These are phyloP conservation scores for Spondyliosoma cantharus DNA, from an alignment of 2,797 vertebrate species.

Conservation along the genomic window DNA sequence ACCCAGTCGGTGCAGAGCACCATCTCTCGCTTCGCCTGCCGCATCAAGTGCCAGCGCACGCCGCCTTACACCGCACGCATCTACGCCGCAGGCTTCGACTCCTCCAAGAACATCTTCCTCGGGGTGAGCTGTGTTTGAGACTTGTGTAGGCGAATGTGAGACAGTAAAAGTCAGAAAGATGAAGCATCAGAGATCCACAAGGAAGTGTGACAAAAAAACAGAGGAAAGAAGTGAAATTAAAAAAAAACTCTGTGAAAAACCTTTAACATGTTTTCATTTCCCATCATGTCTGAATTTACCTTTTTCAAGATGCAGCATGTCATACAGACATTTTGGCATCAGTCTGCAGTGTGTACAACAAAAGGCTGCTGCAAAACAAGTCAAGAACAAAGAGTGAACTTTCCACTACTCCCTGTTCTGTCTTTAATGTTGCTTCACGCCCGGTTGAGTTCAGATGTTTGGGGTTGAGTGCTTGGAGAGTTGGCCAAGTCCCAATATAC, in stretches of 20 bases:
- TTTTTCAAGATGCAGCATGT: not conserved
- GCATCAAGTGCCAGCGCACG: constrained; percentile 96
- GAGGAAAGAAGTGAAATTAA: not conserved
- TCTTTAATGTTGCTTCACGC: not conserved
- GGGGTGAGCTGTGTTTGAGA: constrained; percentile 87
- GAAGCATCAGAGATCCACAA: not conserved
- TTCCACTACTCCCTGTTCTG: not conserved
- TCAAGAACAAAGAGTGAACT: not conserved
- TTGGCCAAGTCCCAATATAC: not conserved
- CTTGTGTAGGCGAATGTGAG: not conserved
- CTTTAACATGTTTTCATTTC: not conserved
- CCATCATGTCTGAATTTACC: not conserved
- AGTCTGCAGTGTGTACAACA: not conserved
- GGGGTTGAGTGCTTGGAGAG: not conserved
- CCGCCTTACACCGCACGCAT: constrained; percentile 96
- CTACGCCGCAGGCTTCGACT: constrained; percentile 98
- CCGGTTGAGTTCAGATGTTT: constrained; percentile 4
- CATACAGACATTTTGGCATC: not conserved
- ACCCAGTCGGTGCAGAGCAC: constrained; percentile 98
- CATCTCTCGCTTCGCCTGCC: constrained; percentile 98
- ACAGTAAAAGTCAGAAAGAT: not conserved
- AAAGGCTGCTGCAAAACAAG: not conserved
- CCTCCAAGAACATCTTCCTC: constrained; percentile 99
- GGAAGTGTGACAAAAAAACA: not conserved
- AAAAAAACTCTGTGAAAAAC: not conserved